Conservation (phyloP, 2,113 vertebrate species). For the Phaetusa simplex region DNA sequence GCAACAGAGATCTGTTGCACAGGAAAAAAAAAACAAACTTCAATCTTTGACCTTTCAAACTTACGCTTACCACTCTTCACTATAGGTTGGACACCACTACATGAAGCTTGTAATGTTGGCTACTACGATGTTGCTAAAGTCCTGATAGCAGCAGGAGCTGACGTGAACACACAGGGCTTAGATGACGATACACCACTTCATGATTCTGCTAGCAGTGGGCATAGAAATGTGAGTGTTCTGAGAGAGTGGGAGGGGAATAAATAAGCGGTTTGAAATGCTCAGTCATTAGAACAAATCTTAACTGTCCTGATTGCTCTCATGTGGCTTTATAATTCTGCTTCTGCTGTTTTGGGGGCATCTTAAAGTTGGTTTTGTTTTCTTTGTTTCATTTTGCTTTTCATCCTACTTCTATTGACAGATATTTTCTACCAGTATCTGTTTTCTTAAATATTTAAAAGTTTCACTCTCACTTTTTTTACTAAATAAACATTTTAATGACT, state of each 20-base stretch:
- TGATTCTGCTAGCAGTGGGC: constrained; percentile 96
- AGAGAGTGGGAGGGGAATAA: not conserved
- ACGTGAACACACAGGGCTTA: constrained; percentile 97
- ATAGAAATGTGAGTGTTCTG: constrained; percentile 86
- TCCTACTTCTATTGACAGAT: not conserved
- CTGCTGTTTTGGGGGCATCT: not conserved
- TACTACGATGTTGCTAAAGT: constrained; percentile 97
- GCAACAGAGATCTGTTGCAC: not conserved
- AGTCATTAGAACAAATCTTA: not conserved
- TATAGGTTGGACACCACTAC: constrained; percentile 95
- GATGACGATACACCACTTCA: constrained; percentile 98
- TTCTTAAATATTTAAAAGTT: not conserved
- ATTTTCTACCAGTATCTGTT: not conserved
- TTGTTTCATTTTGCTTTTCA: not conserved
- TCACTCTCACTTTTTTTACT: not conserved
- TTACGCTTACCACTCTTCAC: not conserved
- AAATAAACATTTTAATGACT: not conserved
- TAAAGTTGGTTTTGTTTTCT: not conserved
- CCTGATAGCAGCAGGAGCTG: constrained; percentile 93
- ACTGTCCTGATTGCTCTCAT: not conserved
- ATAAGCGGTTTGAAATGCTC: not conserved
- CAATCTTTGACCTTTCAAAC: not conserved
- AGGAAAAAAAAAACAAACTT: not conserved
- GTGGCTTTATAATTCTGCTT: not conserved
- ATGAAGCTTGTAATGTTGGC: constrained; percentile 97